These are phyloP conservation scores for Augochlora pura DNA, from an alignment of 1,140 invertebrate genomes.

Conservation along the genomic window DNA sequence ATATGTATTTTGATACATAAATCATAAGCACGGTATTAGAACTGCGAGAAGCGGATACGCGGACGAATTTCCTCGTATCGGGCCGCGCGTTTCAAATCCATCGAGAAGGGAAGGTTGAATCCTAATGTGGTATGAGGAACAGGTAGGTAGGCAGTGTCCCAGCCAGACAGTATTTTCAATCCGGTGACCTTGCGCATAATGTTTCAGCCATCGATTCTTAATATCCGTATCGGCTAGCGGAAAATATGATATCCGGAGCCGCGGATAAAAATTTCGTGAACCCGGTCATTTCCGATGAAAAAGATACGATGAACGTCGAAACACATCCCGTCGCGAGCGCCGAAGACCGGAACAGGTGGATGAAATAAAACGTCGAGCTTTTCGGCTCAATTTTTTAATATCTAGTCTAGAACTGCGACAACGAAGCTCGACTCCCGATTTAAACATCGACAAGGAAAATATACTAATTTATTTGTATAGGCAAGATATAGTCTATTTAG, in stretches of 20 bases:
- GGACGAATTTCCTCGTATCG: conserved; percentile 28
- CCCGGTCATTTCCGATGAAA: not conserved
- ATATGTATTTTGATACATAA: conserved; percentile 64
- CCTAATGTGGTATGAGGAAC: conserved; percentile 54
- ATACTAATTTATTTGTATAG: too few relatives aligned
- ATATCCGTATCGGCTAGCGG: conserved; percentile 14
- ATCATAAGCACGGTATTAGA: conserved; percentile 65
- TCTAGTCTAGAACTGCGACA: too few relatives aligned
- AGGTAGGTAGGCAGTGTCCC: not conserved
- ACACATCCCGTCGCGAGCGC: not conserved
- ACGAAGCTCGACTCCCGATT: too few relatives aligned
- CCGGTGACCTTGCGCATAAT: conserved; percentile 49
- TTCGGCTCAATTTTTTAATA: too few relatives aligned
- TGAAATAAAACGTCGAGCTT: not conserved
- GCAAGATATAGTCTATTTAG: too few relatives aligned
- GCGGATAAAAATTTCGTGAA: conserved; percentile 18
- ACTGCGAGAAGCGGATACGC: conserved; percentile 30
- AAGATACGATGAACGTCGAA: not conserved
- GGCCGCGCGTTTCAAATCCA: conserved; percentile 27
- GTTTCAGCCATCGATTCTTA: conserved; percentile 48
- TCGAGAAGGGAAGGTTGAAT: conserved; percentile 43
- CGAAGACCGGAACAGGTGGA: not conserved
- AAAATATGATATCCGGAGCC: conserved; percentile 3
- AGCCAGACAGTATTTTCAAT: conserved; percentile 43
- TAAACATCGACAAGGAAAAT: too few relatives aligned